Percentiles rank a stretch among this genome's conserved stretches.
phyloP scores from a whole-genome alignment of 1,140 invertebrate genomes.

The Philotrypesis tridentata region DNA sequence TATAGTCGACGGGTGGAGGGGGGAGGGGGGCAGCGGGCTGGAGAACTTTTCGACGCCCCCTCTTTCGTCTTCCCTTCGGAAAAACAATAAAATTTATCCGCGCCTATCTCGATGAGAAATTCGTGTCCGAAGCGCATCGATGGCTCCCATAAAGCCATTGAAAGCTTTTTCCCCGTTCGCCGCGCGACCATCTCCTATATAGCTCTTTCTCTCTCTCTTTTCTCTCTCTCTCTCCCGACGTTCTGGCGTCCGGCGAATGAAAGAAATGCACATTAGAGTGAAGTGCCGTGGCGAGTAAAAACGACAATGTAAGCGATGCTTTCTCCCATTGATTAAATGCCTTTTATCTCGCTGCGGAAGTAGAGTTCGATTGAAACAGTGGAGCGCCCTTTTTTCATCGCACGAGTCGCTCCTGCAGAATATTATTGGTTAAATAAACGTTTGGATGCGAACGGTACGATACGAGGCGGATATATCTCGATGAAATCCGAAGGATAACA shows the following conservation, averaged over 20 bases:
- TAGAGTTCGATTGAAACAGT: not conserved
- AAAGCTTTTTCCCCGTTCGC: conserved; percentile 14
- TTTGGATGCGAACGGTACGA: not conserved
- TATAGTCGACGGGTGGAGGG: not conserved
- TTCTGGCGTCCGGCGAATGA: not conserved
- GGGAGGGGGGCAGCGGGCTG: not conserved
- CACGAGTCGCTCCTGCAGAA: not conserved
- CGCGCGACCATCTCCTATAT: not conserved
- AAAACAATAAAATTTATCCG: conserved; percentile 48
- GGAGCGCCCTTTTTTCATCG: no score
- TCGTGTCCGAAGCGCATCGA: not conserved
- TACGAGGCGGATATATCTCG: not conserved
- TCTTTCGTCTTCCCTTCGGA: not conserved
- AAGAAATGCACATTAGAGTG: not conserved
- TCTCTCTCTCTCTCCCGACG: no score
- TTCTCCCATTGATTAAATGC: not conserved
- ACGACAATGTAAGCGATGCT: not conserved
- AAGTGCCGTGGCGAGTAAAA: not conserved
- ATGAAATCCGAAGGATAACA: not conserved
- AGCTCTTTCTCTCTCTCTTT: no score
- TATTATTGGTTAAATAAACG: not conserved
- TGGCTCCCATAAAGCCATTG: conserved; percentile 26
- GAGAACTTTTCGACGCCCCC: conserved; percentile 3
- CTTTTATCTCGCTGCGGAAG: not conserved
- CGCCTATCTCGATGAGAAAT: conserved; percentile 44